Conservation (phyloP, 2,113 vertebrate species). For the Petroica traversi region DNA sequence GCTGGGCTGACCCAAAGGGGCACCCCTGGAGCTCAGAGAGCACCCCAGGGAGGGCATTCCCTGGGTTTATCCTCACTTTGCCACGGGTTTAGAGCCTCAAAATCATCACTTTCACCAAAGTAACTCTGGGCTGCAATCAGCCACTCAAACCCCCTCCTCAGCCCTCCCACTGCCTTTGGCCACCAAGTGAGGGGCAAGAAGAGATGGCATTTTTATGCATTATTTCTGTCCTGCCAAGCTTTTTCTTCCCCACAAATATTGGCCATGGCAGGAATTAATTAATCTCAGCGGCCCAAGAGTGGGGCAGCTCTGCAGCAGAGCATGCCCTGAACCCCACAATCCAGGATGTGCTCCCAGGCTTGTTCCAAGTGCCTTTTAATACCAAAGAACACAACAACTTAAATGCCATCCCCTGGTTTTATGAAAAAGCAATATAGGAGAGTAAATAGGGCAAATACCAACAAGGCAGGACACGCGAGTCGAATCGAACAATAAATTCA, state of each 20-base stretch:
- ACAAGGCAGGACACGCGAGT: slow-evolving; percentile 86
- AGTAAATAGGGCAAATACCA: slow-evolving; percentile 98
- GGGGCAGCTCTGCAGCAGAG: slow-evolving; percentile 82
- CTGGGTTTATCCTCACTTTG: fast-evolving
- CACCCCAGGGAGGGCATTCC: neutral
- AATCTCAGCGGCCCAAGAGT: slow-evolving; percentile 69
- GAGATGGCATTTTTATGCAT: neutral
- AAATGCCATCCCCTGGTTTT: slow-evolving; percentile 93
- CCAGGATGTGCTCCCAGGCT: slow-evolving; percentile 83
- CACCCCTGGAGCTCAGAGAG: fast-evolving
- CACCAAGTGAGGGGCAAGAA: neutral
- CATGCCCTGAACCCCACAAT: slow-evolving; percentile 82
- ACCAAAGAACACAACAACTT: slow-evolving; percentile 91
- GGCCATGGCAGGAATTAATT: slow-evolving; percentile 55
- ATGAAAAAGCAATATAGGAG: slow-evolving; percentile 94
- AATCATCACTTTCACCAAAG: neutral
- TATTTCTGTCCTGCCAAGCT: neutral
- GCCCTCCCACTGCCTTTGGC: neutral
- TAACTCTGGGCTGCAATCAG: neutral
- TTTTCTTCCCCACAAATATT: slow-evolving; percentile 7
- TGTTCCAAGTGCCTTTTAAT: slow-evolving; percentile 90
- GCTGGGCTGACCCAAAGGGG: fast-evolving
- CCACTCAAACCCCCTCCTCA: neutral
- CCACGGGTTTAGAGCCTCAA: fast-evolving
- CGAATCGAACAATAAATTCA: slow-evolving; percentile 86